A percentile compares a stretch with the other conserved stretches of the same genome.
Evolutionary conservation across 2,888 invertebrate species (phyloP).

Genomic region (Tanypteryx hageni): DNA sequence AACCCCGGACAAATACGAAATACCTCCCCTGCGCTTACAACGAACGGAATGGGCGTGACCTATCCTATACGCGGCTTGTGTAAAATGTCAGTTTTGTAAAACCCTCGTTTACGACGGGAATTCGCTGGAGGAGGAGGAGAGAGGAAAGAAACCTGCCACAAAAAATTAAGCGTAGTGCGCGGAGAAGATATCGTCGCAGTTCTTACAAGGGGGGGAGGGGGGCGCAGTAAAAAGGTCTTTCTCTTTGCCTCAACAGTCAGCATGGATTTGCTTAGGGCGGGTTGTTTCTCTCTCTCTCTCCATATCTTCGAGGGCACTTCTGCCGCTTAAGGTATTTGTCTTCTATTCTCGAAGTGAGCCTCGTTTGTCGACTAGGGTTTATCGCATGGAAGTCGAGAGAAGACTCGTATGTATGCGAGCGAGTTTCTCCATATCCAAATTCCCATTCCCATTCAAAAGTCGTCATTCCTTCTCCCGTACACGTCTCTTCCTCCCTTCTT

Average conservation of each 20-base stretch:
- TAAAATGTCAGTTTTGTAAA: neutral
- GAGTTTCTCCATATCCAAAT: too few relatives aligned
- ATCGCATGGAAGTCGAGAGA: too few relatives aligned
- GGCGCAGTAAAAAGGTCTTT: neutral
- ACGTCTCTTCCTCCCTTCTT: neutral
- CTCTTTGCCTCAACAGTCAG: too few relatives aligned
- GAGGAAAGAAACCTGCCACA: neutral
- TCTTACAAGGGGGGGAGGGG: neutral
- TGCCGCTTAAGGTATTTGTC: too few relatives aligned
- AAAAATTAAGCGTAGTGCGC: neutral
- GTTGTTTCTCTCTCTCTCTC: too few relatives aligned
- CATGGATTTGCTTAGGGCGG: too few relatives aligned
- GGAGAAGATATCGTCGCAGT: neutral
- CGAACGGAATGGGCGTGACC: neutral
- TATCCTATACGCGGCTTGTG: neutral
- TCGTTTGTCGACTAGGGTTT: too few relatives aligned
- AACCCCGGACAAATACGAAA: neutral
- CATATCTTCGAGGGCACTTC: too few relatives aligned
- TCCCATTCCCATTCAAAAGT: neutral
- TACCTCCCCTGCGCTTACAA: neutral
- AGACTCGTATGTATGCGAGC: too few relatives aligned
- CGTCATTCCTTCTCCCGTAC: neutral
- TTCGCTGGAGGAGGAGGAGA: neutral
- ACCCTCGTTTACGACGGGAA: neutral
- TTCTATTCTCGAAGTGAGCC: too few relatives aligned